Evolutionary conservation across 1,140 invertebrate genomes (phyloP).

Genomic region (Heterodera carotae): DNA sequence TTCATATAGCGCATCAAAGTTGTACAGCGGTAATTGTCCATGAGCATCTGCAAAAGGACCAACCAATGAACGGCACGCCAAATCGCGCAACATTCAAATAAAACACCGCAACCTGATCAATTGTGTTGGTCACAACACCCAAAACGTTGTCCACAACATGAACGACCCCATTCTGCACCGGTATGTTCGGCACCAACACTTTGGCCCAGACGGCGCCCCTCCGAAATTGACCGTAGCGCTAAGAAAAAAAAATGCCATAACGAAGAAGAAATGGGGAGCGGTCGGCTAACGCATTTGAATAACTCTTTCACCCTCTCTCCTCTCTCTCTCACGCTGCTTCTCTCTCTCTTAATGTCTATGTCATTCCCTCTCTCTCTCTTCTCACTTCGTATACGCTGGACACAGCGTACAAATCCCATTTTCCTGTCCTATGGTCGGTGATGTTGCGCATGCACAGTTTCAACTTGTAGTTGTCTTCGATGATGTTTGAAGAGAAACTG

Average conservation of each 20-base stretch:
- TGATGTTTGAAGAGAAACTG: slow-evolving; percentile 63
- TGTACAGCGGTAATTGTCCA: slow-evolving; percentile 62
- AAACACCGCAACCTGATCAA: slow-evolving; percentile 49
- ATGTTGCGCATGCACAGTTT: slow-evolving; percentile 64
- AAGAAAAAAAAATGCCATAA: neutral
- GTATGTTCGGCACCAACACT: slow-evolving; percentile 65
- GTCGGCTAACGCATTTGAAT: neutral
- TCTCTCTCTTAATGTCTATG: no score
- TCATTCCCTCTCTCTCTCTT: no score
- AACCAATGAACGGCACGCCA: neutral
- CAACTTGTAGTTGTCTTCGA: slow-evolving; percentile 65
- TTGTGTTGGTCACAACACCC: slow-evolving; percentile 63
- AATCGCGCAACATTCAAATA: neutral
- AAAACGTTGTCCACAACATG: slow-evolving; percentile 65
- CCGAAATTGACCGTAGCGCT: slow-evolving; percentile 55
- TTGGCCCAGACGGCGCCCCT: slow-evolving; percentile 65
- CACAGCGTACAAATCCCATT: slow-evolving; percentile 59
- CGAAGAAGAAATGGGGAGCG: no score
- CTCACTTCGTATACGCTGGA: slow-evolving; percentile 60
- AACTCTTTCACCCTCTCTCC: no score
- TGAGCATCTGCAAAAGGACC: slow-evolving; percentile 51
- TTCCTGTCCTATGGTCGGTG: slow-evolving; percentile 61
- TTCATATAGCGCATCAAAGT: slow-evolving; percentile 66
- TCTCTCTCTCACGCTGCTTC: no score
- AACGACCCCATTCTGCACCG: slow-evolving; percentile 65